Base-by-base conservation (phyloP, 2,888 invertebrate species). In the Megalurothrips usitatus region DNA sequence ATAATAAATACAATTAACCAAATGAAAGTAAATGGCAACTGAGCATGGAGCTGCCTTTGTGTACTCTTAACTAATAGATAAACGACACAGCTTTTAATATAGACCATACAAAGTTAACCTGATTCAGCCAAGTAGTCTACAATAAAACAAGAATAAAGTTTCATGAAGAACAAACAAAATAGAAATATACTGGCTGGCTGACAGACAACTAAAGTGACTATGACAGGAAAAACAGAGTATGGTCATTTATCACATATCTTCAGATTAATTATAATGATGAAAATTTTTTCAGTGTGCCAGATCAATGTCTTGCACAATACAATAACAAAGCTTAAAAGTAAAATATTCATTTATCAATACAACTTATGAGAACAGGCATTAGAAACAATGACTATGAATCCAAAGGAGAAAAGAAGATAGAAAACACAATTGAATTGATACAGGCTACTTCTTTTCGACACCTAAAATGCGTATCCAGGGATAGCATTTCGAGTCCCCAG, bases 371-470 rank as follows among this genome's bases (percentile, higher is more conserved):
- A 75, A 23, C 23, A 75, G 58, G 58, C 19, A 58, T 58, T 58
- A 58, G 68, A 23, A 75, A 75, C 68, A 75, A 75, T 75, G 68
- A 75, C 68, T 75, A 75, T 26, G 68, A 75, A 75, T 75, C 68
- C 34, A 43, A 43, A 43, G 34, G 34, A 6, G 34, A 6, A 6
- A 6, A 6, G 34, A 43, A 43, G 34, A 43, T 6, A 43, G 34
- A 43, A 43, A 75, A 75, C 68, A 75, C 68, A 75, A 43, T 26
- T 26, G 26, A 26, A 75, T 75, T 26, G n/a, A 75, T 75, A 23
- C 26, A 26, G 23, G 26, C 68, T 75, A 8, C 23, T 43, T 43
- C 34, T 6, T 58, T 58, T 14, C 4, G 26, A 23, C 68, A 6
- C 68, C 68, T 75, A 23, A 75, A 75, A 75, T 75, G 68, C 68